Evolutionary conservation across 2,888 invertebrate species (phyloP).

Genomic region (Syritta pipiens): DNA sequence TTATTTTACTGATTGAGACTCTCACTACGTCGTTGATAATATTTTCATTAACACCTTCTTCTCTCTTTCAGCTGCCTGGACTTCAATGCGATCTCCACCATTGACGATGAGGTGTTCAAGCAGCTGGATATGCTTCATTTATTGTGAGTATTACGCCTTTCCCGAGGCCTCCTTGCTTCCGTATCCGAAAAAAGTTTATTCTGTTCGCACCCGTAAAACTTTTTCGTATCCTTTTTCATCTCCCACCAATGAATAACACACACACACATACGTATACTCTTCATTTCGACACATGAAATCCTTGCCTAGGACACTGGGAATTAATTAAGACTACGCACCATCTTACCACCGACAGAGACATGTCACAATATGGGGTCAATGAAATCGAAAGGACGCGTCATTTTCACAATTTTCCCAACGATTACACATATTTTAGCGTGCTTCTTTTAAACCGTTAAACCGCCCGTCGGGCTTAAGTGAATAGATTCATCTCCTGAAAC

Average conservation of each 20-base stretch:
- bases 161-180: not conserved
- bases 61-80: constrained; percentile 78
- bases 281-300: no score
- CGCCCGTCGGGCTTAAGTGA: constrained; percentile 38
- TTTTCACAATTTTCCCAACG: constrained; percentile 1
- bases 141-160: constrained; percentile 79
- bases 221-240: no score
- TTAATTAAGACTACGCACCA: constrained; percentile 2
- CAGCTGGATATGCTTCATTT: constrained; percentile 79
- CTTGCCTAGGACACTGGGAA: no score
- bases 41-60: not conserved
- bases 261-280: no score
- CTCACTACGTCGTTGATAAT: no score
- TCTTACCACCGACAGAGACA: no score
- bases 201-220: no score
- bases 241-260: no score
- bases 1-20: no score
- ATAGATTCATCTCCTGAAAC: constrained; percentile 43
- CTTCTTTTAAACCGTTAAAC: constrained; percentile 56
- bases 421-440: constrained; percentile 51
- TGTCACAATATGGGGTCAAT: constrained; percentile 9
- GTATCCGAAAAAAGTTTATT: not conserved
- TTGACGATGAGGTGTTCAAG: constrained; percentile 79
- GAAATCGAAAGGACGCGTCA: not conserved
- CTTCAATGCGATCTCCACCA: constrained; percentile 79